These are phyloP conservation scores for Phylloscopus whistleri DNA, from an alignment of 2,113 vertebrate species.

Conservation along the genomic window DNA sequence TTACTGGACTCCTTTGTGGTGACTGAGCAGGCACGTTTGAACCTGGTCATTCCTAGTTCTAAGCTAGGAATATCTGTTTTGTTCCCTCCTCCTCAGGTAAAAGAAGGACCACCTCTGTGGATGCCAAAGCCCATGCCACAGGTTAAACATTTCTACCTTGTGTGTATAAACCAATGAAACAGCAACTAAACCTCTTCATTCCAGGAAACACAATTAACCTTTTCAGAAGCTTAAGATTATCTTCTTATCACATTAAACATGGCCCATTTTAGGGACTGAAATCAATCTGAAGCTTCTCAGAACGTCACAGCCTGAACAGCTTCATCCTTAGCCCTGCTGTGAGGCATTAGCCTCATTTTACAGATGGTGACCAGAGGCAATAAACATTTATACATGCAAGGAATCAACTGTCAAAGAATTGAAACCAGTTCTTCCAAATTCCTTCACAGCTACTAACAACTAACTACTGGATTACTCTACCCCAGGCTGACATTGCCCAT, in stretches of 20 bases:
- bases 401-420: constrained; percentile 9
- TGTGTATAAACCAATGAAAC: background rate
- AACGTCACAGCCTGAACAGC: background rate
- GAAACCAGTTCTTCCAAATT: constrained; percentile 43
- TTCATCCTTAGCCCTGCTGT: background rate
- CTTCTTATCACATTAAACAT: background rate
- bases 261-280: background rate
- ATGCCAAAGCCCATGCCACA: background rate
- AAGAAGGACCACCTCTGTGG: background rate
- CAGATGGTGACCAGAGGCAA: constrained; percentile 7
- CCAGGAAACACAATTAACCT: background rate
- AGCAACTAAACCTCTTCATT: background rate
- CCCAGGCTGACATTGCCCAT: background rate
- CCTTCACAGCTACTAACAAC: background rate
- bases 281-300: background rate
- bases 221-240: background rate
- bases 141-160: background rate
- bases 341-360: background rate
- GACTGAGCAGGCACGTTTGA: background rate
- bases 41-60: background rate
- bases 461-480: background rate
- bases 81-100: background rate
- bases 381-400: background rate
- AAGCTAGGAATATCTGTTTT: background rate
- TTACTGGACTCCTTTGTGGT: background rate